A percentile compares a stretch with the other conserved stretches of the same genome.
phyloP scores from a whole-genome alignment of 2,888 invertebrate species.

The Branchipolynoe longqiensis region DNA sequence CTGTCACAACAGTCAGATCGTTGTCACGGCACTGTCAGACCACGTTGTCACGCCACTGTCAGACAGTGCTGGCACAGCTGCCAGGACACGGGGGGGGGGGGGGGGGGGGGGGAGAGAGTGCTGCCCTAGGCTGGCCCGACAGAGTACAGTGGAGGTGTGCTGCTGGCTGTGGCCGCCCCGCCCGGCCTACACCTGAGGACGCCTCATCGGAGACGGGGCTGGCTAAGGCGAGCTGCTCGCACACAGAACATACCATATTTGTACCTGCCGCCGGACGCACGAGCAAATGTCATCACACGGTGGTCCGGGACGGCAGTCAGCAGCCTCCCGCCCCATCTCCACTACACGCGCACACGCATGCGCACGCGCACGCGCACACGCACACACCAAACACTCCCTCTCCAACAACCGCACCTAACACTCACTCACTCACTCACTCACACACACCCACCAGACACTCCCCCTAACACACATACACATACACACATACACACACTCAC shows the following conservation, averaged over 20 bases:
- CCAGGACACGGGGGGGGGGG: neutral
- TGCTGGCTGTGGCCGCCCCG: neutral
- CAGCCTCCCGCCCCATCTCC: too few species aligned
- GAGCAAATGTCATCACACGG: constrained; percentile 39
- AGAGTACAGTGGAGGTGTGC: neutral
- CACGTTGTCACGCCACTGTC: too few species aligned
- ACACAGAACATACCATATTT: constrained; percentile 30
- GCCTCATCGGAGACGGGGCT: neutral
- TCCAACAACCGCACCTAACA: too few species aligned
- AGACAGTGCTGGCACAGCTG: neutral
- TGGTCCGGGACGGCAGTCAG: neutral
- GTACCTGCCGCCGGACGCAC: constrained; percentile 13
- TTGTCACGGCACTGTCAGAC: too few species aligned
- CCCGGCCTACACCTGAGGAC: constrained; percentile 1
- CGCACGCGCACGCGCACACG: too few species aligned
- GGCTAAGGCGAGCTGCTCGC: neutral
- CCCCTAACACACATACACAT: too few species aligned
- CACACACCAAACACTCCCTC: too few species aligned
- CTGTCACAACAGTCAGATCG: too few species aligned
- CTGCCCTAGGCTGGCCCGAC: neutral
- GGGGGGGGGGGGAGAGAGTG: neutral
- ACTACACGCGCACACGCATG: too few species aligned
- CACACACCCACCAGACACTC: too few species aligned
- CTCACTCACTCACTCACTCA: too few species aligned
- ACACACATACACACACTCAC: too few species aligned